Evolutionary conservation across 1,140 invertebrate species (phyloP), one percentile per base, ranked within the genome.

Genomic region (Drosophila asahinai): DNA sequence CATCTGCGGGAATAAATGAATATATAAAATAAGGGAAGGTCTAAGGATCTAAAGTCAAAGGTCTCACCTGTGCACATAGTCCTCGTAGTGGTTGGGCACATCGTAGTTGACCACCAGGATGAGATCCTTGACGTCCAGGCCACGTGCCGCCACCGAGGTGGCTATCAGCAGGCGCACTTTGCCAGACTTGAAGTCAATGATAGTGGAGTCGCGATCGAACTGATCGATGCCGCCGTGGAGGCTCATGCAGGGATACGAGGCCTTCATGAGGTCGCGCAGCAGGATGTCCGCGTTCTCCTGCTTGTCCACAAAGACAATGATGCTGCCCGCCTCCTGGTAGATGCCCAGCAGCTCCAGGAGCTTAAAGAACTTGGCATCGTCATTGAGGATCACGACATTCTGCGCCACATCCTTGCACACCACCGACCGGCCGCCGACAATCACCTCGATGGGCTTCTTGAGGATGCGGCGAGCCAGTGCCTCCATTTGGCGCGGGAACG

Each of bases 1-100:
- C 98, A 99, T 86, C 91, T 99, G 94, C 14, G 8, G 15, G 15
- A n/a, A 25, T 4, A 4, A 4, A 25, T 0, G 22, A 25, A 25
- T 25, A 25, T 25, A 25, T 4, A 25, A 25, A 0, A 3, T 25
- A 25, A 25, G 2, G 22, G 19, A 4, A 11, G 1, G 8, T 15
- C 11, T 19, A 19, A 1, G 25, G 1, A 17, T 52, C 2, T n/a
- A n/a, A n/a, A n/a, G n/a, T n/a, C n/a, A n/a, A n/a, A n/a, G n/a
- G n/a, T n/a, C 59, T 60, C 40, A 92, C 91, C 94, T 94, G 93
- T 99, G 99, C 11, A 99, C 99, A 93, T 99, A 99, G 94, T 99
- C 99, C 94, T 99, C 99, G 93, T 99, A 99, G 94, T 99, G 99
- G 94, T 99, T 99, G 0, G 99, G 99, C 93, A 98, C 99, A 94